These are phyloP conservation scores for Paracentrotus lividus DNA, from an alignment of 53 echinoderm and acorn worm genomes.

Conservation along the genomic window DNA sequence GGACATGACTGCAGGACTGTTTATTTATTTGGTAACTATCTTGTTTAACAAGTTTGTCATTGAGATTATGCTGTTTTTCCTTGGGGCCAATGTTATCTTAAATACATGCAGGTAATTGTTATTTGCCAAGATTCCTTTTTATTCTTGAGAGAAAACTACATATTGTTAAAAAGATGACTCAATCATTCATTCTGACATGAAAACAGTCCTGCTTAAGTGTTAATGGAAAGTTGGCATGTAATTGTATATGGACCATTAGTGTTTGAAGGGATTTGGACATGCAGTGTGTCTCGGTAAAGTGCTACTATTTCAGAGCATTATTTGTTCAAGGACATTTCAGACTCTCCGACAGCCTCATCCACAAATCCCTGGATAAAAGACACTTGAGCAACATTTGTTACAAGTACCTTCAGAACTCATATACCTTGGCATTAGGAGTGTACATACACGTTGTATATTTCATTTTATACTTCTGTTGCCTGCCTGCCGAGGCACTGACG, in stretches of 20 bases:
- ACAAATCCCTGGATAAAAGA: constrained; percentile 47
- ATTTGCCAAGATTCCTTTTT: constrained; percentile 8
- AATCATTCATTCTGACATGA: neutral
- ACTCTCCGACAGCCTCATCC: constrained; percentile 45
- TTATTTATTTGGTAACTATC: neutral
- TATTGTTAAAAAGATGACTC: neutral
- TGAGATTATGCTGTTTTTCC: neutral
- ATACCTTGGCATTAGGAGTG: too few relatives aligned
- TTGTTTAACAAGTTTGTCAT: neutral
- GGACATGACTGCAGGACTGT: neutral
- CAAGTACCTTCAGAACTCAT: neutral
- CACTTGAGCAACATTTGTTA: constrained; percentile 45
- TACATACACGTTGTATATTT: constrained; percentile 1
- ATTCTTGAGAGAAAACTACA: neutral
- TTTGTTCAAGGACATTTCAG: constrained; percentile 45
- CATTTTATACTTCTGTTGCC: neutral
- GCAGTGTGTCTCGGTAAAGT: neutral
- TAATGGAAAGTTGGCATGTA: constrained; percentile 40
- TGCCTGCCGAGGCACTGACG: constrained; percentile 6
- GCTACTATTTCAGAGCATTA: constrained; percentile 10
- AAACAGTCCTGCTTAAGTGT: constrained; percentile 4
- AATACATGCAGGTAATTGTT: neutral
- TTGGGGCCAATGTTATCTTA: neutral
- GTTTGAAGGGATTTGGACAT: neutral
- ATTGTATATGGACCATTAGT: constrained; percentile 41